phyloP scores from a whole-genome alignment of 2,888 invertebrate species.

The Catocala sponsa region DNA sequence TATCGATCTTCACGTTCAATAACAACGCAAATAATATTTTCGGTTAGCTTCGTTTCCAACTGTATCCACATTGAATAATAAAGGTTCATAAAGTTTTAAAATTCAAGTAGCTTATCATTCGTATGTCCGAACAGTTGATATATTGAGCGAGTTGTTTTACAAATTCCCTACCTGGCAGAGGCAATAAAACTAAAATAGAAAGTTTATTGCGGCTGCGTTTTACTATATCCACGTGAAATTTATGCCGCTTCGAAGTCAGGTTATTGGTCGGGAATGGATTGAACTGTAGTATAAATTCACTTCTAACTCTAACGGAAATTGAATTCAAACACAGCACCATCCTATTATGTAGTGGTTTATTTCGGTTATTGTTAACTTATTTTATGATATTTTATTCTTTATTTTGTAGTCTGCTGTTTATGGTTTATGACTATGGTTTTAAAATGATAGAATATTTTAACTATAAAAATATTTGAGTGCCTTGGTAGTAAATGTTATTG shows the following conservation, averaged over 20 bases:
- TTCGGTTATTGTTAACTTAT: slow-evolving; percentile 18
- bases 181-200: slow-evolving; percentile 68
- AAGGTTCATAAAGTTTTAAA: slow-evolving; percentile 31
- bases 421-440: not conserved
- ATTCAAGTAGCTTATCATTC: slow-evolving; percentile 40
- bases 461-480: too few relatives aligned
- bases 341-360: slow-evolving; percentile 24
- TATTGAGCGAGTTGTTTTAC: slow-evolving; percentile 52
- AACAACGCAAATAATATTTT: slow-evolving; percentile 14
- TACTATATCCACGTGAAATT: slow-evolving; percentile 60
- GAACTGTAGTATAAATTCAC: slow-evolving; percentile 56
- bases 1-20: slow-evolving; percentile 14
- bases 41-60: slow-evolving; percentile 14
- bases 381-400: not conserved
- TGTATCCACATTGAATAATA: slow-evolving; percentile 32
- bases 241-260: slow-evolving; percentile 51
- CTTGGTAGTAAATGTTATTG: too few relatives aligned
- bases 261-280: slow-evolving; percentile 56
- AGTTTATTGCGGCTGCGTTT: slow-evolving; percentile 62
- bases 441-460: too few relatives aligned
- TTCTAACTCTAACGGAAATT: slow-evolving; percentile 54
- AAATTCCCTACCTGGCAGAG: slow-evolving; percentile 53
- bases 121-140: slow-evolving; percentile 37
- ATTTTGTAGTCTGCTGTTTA: not conserved
- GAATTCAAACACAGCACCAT: slow-evolving; percentile 44